Conservation (phyloP, 2,113 vertebrate genomes). For the Dasypus novemcinctus region DNA sequence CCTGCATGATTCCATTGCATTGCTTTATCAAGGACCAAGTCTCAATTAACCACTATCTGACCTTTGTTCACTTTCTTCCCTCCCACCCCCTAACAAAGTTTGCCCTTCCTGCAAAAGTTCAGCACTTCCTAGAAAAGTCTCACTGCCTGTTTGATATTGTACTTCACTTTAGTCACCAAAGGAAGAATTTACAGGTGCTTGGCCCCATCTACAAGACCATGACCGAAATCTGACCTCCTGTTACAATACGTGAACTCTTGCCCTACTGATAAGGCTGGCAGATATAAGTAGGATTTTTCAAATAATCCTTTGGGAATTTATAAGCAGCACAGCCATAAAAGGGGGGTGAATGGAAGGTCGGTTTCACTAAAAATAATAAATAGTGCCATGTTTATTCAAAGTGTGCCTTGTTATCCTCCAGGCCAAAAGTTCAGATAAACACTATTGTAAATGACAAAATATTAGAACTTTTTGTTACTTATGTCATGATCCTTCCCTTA, state of each 20-base stretch:
- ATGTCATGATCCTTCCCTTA: constrained; percentile 85
- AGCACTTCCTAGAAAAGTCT: constrained; percentile 87
- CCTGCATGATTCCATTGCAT: constrained; percentile 55
- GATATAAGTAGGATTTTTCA: constrained; percentile 85
- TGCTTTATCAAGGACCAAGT: constrained; percentile 76
- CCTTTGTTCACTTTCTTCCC: constrained; percentile 85
- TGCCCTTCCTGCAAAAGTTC: constrained; percentile 89
- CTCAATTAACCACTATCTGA: constrained; percentile 82
- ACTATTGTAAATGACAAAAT: constrained; percentile 85
- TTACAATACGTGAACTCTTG: constrained; percentile 87
- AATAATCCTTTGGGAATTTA: constrained; percentile 88
- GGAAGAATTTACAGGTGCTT: constrained; percentile 89
- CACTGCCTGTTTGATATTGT: constrained; percentile 84
- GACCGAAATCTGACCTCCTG: constrained; percentile 86
- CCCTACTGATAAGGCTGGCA: constrained; percentile 87
- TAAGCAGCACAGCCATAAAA: constrained; percentile 86
- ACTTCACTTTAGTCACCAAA: constrained; percentile 82
- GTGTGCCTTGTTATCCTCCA: constrained; percentile 83
- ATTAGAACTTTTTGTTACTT: constrained; percentile 83
- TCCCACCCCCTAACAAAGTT: constrained; percentile 84
- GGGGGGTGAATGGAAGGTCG: constrained; percentile 88
- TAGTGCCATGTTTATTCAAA: constrained; percentile 87
- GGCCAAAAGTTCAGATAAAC: constrained; percentile 85
- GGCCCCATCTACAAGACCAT: constrained; percentile 86
- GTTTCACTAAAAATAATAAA: constrained; percentile 88